Base-by-base conservation (phyloP, 2,888 invertebrate species). In the Ryuthela nishihirai region DNA sequence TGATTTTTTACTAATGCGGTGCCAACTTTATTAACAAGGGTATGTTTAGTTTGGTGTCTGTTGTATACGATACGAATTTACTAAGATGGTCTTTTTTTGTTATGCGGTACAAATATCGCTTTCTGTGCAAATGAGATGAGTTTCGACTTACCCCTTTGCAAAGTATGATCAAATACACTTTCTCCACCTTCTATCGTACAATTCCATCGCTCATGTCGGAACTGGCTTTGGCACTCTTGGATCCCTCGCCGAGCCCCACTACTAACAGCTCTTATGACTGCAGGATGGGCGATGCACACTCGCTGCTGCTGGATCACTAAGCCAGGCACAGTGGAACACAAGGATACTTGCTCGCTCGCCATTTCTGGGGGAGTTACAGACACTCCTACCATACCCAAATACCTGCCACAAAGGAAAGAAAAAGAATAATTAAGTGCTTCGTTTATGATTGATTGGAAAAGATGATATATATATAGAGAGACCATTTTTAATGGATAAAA, bases 121-220 rank as follows among this genome's bases (percentile, higher is more conserved):
- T n/a, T n/a, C n/a, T n/a, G n/a, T n/a, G n/a, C n/a, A n/a, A n/a
- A n/a, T n/a, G n/a, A n/a, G n/a, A n/a, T n/a, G n/a, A 7, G 20
- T 34, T 29, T 36, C 9, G 17, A 55, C 72, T 68, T 69, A 80
- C 80, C 79, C 73, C 76, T 72, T 52, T 75, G 73, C n/a, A 79
- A 69, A 21, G 77, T 75, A 63, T 75, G 73, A 20, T 78, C 78
- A 67, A 79, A 79, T n/a, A 79, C 76, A 39, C 75, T 75, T 62
- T 73, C 71, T 67, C 71, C 55, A 52, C 60, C 49, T 39, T 63
- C 55, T 0, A 72, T 70, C 2, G 77, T 75, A 65, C 81, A 81
- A 70, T 81, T 81, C 81, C 81, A 81, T 10, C 80, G 70, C 68
- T 80, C 79, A 67, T 75, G 74, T 45, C 74, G 71, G 70, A 81